Evolutionary conservation across 2,797 vertebrate genomes (phyloP).

Genomic region (Microctenopoma steveboyesi): DNA sequence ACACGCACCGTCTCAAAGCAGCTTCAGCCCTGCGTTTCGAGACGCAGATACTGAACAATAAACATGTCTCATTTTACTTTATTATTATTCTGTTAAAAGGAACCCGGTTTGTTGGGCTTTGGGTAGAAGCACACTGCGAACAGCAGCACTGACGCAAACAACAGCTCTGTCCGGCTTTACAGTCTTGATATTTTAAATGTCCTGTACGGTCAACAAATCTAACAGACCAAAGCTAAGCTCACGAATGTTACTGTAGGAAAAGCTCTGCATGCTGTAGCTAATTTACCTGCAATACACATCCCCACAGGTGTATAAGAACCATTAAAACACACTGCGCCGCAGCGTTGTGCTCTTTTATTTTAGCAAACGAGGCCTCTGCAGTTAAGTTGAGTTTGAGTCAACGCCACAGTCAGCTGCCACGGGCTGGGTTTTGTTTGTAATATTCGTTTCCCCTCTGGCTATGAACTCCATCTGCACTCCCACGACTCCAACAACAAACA

Average conservation of each 20-base stretch:
- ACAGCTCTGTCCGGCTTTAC: slow-evolving; percentile 3
- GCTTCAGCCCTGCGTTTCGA: background rate
- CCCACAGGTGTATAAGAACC: background rate
- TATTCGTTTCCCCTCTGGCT: slow-evolving; percentile 5
- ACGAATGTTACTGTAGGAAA: slow-evolving; percentile 14
- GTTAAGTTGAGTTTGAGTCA: background rate
- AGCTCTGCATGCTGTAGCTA: background rate
- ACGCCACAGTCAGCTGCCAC: too few relatives aligned
- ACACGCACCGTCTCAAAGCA: background rate
- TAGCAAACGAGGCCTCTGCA: background rate
- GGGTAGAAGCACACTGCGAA: slow-evolving; percentile 9
- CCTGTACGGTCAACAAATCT: slow-evolving; percentile 7
- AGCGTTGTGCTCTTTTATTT: background rate
- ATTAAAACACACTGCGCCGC: background rate
- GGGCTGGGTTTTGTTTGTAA: background rate
- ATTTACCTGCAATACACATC: background rate
- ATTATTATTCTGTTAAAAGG: background rate
- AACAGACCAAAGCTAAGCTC: slow-evolving; percentile 14
- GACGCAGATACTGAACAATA: background rate
- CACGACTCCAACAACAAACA: slow-evolving; percentile 29
- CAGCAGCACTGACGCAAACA: too few relatives aligned
- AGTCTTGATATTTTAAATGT: slow-evolving; percentile 9
- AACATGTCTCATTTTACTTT: slow-evolving; percentile 22
- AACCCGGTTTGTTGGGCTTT: slow-evolving; percentile 12
- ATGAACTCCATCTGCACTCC: slow-evolving; percentile 1